Conservation (phyloP, 2,888 invertebrate genomes). For the Temnothorax ravouxi region DNA sequence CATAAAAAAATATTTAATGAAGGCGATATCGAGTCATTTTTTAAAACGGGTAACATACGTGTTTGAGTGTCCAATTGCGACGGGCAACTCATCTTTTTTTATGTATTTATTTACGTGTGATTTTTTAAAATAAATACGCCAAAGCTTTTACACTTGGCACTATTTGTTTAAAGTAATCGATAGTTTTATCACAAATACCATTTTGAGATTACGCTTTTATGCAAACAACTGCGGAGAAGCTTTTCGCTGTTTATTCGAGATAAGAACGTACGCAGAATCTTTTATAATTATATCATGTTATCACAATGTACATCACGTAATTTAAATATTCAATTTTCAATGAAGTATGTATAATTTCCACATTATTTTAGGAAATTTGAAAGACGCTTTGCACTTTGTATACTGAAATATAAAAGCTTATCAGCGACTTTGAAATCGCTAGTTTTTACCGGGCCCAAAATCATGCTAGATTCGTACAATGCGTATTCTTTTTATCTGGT, state of each 20-base stretch:
- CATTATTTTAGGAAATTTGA: not conserved
- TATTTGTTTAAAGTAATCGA: slow-evolving; percentile 40
- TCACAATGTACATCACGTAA: not conserved
- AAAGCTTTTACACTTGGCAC: slow-evolving; percentile 28
- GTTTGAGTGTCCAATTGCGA: not conserved
- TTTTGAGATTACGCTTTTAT: slow-evolving; percentile 57
- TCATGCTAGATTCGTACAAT: slow-evolving; percentile 20
- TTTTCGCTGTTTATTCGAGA: slow-evolving; percentile 11
- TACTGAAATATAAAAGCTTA: slow-evolving; percentile 34
- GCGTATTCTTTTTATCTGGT: slow-evolving; percentile 52
- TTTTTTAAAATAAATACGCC: slow-evolving; percentile 27
- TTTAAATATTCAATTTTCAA: not conserved
- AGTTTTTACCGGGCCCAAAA: slow-evolving; percentile 44
- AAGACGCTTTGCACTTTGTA: not conserved
- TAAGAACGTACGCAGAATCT: not conserved
- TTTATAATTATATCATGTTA: slow-evolving; percentile 16
- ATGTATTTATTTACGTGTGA: slow-evolving; percentile 30
- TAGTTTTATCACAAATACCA: slow-evolving; percentile 46
- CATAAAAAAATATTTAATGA: not conserved
- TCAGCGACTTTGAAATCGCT: slow-evolving; percentile 33
- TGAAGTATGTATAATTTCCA: not conserved
- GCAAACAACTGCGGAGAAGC: slow-evolving; percentile 19
- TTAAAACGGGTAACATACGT: slow-evolving; percentile 13
- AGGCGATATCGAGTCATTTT: slow-evolving; percentile 18
- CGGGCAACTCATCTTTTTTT: slow-evolving; percentile 20